A percentile compares a stretch with the other conserved stretches of the same genome.
Conservation (phyloP, 2,113 vertebrate species). For the Turdus rufiventris region DNA sequence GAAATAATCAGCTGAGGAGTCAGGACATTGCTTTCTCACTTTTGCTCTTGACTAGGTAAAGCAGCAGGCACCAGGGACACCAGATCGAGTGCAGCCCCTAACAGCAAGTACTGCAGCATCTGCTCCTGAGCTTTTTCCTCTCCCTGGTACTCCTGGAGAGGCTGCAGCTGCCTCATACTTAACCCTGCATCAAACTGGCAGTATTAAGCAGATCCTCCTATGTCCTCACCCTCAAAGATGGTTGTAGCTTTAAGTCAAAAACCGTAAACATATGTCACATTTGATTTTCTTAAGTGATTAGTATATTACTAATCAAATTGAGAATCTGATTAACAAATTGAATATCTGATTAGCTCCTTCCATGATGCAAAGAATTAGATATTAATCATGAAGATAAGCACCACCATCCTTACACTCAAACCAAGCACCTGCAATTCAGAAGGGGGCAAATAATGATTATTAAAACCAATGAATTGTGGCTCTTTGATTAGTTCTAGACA, state of each 20-base stretch:
- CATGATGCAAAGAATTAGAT: constrained; percentile 28
- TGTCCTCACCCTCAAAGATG: neutral
- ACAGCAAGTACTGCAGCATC: neutral
- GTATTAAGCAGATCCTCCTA: neutral
- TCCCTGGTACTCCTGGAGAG: neutral
- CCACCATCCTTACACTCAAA: constrained; percentile 24
- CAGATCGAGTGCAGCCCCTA: neutral
- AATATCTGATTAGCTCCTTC: constrained; percentile 64
- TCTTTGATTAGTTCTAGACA: constrained; percentile 48
- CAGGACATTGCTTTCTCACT: neutral
- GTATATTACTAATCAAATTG: constrained; percentile 61
- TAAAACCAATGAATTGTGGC: constrained; percentile 21
- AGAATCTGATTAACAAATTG: constrained; percentile 63
- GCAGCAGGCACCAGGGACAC: neutral
- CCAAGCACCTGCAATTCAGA: constrained; percentile 51
- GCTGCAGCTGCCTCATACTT: neutral
- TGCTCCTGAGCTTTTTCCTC: neutral
- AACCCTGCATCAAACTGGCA: neutral
- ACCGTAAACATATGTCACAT: neutral
- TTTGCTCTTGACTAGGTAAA: neutral
- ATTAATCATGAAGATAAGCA: constrained; percentile 62
- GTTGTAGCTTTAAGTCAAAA: constrained; percentile 20
- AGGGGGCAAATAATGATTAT: constrained; percentile 26
- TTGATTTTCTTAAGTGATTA: constrained; percentile 57
- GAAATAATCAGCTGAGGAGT: neutral